phyloP scores from a whole-genome alignment of 23 tunicate genomes.

The Styela plicata region DNA sequence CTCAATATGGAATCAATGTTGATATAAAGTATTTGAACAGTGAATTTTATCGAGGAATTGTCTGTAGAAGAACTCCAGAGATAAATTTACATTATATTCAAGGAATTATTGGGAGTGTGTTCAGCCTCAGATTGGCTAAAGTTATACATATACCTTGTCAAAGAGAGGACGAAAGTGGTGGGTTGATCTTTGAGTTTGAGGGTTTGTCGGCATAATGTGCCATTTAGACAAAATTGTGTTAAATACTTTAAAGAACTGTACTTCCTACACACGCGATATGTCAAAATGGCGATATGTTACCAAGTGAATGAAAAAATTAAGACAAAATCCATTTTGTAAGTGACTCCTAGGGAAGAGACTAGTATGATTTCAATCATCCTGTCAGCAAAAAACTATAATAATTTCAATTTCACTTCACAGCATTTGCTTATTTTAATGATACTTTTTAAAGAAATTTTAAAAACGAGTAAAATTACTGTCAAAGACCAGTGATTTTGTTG shows the following conservation, averaged over 20 bases:
- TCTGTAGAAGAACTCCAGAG: slow-evolving; percentile 49
- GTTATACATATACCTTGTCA: slow-evolving; percentile 26
- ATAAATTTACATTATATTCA: slow-evolving; percentile 45
- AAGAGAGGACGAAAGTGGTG: slow-evolving; percentile 26
- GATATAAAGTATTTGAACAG: slow-evolving; percentile 42
- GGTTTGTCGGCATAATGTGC: neutral
- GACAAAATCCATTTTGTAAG: too few relatives aligned
- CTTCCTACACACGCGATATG: neutral
- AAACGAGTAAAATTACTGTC: too few relatives aligned
- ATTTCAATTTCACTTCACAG: too few relatives aligned
- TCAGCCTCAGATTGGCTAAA: slow-evolving; percentile 36
- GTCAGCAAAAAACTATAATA: too few relatives aligned
- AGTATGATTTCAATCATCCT: too few relatives aligned
- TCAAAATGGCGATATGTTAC: too few relatives aligned
- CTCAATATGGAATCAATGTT: slow-evolving; percentile 61
- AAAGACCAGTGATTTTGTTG: too few relatives aligned
- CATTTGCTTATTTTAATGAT: too few relatives aligned
- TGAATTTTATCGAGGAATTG: slow-evolving; percentile 47
- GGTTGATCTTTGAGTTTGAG: neutral
- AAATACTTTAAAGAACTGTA: neutral
- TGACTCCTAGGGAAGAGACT: too few relatives aligned
- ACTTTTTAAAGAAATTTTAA: too few relatives aligned
- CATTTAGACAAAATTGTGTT: neutral
- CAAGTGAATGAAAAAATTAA: too few relatives aligned
- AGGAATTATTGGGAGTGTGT: slow-evolving; percentile 58